These are phyloP conservation scores for Kryptolebias marmoratus DNA, from an alignment of 2,113 vertebrate genomes.

Conservation along the genomic window DNA sequence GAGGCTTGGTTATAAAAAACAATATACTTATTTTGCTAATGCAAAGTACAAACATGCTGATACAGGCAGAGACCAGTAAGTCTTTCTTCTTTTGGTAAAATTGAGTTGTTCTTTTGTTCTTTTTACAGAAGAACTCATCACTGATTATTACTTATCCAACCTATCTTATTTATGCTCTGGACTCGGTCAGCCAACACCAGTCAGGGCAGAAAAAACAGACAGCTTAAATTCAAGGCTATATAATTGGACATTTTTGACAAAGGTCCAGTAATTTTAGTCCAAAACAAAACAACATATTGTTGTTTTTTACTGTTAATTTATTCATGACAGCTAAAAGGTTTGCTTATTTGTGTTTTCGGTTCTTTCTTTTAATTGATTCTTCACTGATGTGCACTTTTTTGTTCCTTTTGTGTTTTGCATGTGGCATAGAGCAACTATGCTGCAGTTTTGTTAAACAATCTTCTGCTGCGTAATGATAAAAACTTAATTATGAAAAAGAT, in stretches of 20 bases:
- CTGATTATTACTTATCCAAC: background rate
- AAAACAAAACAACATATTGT: no score
- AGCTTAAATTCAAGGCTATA: background rate
- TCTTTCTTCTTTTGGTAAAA: background rate
- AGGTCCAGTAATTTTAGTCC: no score
- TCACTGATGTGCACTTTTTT: background rate
- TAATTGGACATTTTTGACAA: no score
- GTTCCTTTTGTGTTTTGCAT: background rate
- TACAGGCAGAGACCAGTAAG: background rate
- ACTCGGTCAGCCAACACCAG: background rate
- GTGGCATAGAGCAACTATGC: no score
- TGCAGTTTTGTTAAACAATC: background rate
- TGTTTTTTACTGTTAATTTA: no score
- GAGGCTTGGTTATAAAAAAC: constrained; percentile 15
- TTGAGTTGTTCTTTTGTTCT: background rate
- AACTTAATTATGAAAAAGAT: constrained; percentile 20
- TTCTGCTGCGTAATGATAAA: background rate
- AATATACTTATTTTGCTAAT: background rate
- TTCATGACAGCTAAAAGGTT: no score
- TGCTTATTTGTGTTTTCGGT: no score
- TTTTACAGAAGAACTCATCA: background rate
- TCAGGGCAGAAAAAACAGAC: background rate
- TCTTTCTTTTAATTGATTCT: background rate
- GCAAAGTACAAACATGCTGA: no score
- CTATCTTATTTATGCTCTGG: background rate